Base-by-base conservation (phyloP, 1,140 invertebrate genomes). In the Acromyrmex echinatior region DNA sequence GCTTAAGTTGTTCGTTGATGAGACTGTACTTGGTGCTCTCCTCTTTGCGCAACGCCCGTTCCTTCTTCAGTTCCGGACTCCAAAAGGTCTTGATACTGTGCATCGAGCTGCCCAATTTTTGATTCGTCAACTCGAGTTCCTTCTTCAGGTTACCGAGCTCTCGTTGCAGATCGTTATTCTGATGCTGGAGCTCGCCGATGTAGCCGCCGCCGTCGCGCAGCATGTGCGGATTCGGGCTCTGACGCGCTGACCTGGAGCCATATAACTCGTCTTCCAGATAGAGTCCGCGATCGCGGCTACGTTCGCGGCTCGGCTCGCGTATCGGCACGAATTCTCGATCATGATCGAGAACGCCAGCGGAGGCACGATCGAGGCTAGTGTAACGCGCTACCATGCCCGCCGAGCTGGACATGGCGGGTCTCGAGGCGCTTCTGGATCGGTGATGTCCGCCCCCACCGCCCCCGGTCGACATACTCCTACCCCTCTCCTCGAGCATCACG, bases 1-100 rank as follows among this genome's bases (percentile, higher is more conserved):
- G 96, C 95, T 99, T 99, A 65, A 99, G 97, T 95, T 99, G 99
- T 96, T 99, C 99, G 94, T 99, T 99, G 95, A 99, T 98, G 92
- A 99, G 97, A 94, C 98, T 98, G 96, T 99, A 99, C 95, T 99
- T 99, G 92, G 98, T 98, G 93, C 98, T 99, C 96, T 99, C 99
- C 95, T 99, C 99, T 95, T 99, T 99, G 76, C 99, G 96, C 68
- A 99, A 94, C 16, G 99, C 98, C 84, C 99, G 96, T 96, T 99
- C 99, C 96, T 99, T 99, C 96, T 99, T 99, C 92, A 99, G 96
- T 95, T 99, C 99, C 0, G 99, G 99, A 95, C 98, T 99, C 99
- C 99, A 99, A 96, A 99, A 99, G 14, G 99, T 99, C 96, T 99
- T 99, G 94, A 99, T 99, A 95, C 98, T 99, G 96, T 99, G 99